Evolutionary conservation across 2,113 vertebrate genomes (phyloP), one percentile per base, ranked within the genome.

Genomic region (Misgurnus mizolepis): DNA sequence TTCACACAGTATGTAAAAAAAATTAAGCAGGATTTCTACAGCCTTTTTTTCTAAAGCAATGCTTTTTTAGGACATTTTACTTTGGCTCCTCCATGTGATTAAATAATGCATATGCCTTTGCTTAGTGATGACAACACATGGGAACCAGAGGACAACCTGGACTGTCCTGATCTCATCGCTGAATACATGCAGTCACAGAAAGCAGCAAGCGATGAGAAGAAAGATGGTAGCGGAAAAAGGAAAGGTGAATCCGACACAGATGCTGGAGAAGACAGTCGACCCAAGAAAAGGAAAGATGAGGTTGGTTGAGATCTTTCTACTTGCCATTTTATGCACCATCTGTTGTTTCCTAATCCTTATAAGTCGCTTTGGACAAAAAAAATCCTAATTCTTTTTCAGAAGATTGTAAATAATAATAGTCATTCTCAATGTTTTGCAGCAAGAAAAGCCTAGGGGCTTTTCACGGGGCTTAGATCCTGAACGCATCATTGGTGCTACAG

Each of bases 221-320:
- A 98, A 66, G 94, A 94, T 0, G 94, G 96, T 85, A 90, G 88
- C 6, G 89, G 91, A 87, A 99, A 99, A 67, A 95, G 97, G 89
- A 98, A 98, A 92, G 17, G 74, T 0, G 96, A 97, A 56, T 93
- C 94, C 0, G 94, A 95, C 83, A 86, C 86, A 0, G 84, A 96
- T 83, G 79, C 72, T 4, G 91, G 93, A 0, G 97, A 98, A 47
- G 97, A 99, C 75, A 95, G 95, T 88, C 95, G 93, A 77, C 93
- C 95, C 90, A 99, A 98, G 92, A 99, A 94, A 88, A 97, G 95
- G 91, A 98, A 97, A 90, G 98, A 98, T 15, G 98, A 98, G 95
- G 97, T 97, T 85, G 93, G 82, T 8, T 12, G 6, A 22, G 8
- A 0, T 5, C 17, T 66, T 47, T 2, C 14, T 43, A 4, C 61